Conservation (phyloP, 2,888 invertebrate species). For the Morpho deidamia region DNA sequence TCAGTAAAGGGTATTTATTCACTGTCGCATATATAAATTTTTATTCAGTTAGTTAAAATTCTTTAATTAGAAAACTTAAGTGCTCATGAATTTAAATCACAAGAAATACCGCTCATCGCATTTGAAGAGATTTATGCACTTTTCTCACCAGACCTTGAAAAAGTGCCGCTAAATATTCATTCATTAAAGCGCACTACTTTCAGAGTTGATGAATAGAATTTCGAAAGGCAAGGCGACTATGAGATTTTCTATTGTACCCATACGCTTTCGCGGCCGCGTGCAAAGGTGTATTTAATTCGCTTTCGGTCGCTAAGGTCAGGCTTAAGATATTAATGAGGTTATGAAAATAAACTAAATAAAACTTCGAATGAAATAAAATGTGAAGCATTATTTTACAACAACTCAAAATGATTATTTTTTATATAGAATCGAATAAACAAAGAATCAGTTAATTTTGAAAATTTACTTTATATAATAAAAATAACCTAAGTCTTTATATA, state of each 20-base stretch:
- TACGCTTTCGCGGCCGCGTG: slow-evolving; percentile 1
- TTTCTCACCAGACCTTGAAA: slow-evolving; percentile 8
- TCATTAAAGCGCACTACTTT: slow-evolving; percentile 20
- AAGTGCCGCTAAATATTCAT: slow-evolving; percentile 20
- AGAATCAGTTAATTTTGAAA: too few species aligned
- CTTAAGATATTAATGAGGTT: neutral
- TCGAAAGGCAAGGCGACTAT: slow-evolving; percentile 7
- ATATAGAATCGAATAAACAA: too few species aligned
- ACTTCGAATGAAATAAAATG: too few species aligned
- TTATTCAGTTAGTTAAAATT: too few species aligned
- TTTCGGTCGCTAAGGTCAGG: neutral
- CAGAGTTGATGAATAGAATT: slow-evolving; percentile 16
- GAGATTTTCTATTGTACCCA: slow-evolving; percentile 6
- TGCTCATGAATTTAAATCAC: neutral
- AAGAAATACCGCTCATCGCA: slow-evolving; percentile 3
- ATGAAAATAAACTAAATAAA: too few species aligned
- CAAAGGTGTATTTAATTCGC: slow-evolving; percentile 4
- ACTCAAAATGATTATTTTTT: too few species aligned
- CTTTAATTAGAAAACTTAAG: neutral
- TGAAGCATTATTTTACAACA: too few species aligned
- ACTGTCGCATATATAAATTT: too few species aligned
- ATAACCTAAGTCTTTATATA: too few species aligned
- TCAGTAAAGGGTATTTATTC: too few species aligned
- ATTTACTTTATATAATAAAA: too few species aligned
- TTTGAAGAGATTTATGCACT: slow-evolving; percentile 2